Conservation (phyloP, 2,888 invertebrate species). For the Brachylomia viminalis region DNA sequence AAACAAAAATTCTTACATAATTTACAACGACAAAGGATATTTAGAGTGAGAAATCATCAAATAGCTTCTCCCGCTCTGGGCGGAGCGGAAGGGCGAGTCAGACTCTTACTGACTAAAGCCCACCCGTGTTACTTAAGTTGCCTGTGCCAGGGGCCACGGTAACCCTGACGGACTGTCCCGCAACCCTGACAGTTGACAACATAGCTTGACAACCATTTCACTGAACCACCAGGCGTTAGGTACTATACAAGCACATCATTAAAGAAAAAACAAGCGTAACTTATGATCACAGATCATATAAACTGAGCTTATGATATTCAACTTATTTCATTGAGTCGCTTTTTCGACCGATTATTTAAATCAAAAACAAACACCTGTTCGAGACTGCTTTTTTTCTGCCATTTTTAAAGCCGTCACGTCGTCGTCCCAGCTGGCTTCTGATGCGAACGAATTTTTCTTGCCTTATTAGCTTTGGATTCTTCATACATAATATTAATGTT, state of each 20-base stretch:
- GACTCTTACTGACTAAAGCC: no score
- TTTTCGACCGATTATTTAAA: background rate
- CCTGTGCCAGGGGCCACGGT: no score
- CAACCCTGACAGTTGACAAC: background rate
- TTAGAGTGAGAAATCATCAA: no score
- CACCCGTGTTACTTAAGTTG: no score
- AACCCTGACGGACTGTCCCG: no score
- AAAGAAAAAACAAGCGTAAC: background rate
- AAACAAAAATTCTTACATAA: background rate
- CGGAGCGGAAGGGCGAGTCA: no score
- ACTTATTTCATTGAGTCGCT: background rate
- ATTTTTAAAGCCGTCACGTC: conserved; percentile 14
- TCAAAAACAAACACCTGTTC: background rate
- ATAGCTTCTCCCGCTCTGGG: no score
- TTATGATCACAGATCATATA: no score
- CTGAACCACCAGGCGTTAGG: background rate
- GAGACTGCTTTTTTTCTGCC: background rate
- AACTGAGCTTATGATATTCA: background rate
- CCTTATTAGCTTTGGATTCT: conserved; percentile 9
- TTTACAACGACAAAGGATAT: no score
- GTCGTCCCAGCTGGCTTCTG: background rate
- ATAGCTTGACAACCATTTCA: background rate
- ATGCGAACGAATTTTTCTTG: background rate
- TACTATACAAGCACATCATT: background rate
- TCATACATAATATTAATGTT: background rate